Base-by-base conservation (phyloP, 2,797 vertebrate genomes). In the Falco novaeseelandiae region DNA sequence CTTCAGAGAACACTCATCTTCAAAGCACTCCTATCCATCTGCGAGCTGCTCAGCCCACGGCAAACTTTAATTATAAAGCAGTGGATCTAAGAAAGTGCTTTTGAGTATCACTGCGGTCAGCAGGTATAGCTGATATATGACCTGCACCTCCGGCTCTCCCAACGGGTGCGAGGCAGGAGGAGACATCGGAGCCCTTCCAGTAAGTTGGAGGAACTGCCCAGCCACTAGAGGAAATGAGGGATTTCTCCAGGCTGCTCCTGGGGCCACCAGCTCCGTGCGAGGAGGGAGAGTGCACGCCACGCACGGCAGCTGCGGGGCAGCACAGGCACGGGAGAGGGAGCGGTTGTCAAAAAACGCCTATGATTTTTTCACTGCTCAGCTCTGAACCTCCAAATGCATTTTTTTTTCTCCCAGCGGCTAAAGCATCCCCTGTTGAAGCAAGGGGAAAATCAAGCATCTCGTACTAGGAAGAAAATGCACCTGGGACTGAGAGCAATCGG, bases 231-330 rank as follows among this genome's bases (percentile, higher is more conserved):
- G 92, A 92, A 94, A 82, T 14, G 63, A 46, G 22, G 54, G 86
- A 94, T 73, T 94, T 12, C 83, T 72, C 14, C 29, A 5, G 79
- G 82, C 89, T 92, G 22, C 87, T 95, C 69, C 81, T 10, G 81
- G n/a, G 84, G 62, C 87, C 66, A 25, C 26, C 0, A 2, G 70
- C 62, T 89, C 62, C 27, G 48, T 2, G 65, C 0, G 3, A 87
- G 88, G 49, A 86, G 40, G 67, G 36, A 80, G 86, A 83, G 89
- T 18, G 2, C 65, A 44, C n/a, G 16, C 90, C 19, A 1, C 1
- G 15, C 51, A 12, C n/a, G 6, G 94, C 91, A 94, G 93, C 94
- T 94, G 90, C 5, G 40, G 93, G 94, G 93, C 91, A 95, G 91
- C 91, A 93, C 93, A 69, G 89, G 87, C 93, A 95, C 67, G 0